Evolutionary conservation across 2,888 invertebrate species (phyloP), one percentile per base, ranked within the genome.

Genomic region (Thecocarcelia acutangulata): DNA sequence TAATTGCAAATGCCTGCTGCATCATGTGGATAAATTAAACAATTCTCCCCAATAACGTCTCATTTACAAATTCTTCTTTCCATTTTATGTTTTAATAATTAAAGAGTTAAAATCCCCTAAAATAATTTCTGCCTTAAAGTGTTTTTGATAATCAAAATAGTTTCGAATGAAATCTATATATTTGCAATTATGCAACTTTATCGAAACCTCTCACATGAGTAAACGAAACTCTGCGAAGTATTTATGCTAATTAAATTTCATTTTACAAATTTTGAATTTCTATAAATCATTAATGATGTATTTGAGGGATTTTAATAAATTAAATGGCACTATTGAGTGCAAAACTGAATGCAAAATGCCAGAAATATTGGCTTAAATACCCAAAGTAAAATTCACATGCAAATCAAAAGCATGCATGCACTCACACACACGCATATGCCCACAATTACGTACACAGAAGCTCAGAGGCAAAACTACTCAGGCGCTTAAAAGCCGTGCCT

Each of bases 241-340:
- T 50, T 50, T 40, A 50, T 33, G 24, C 42, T 64, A 66, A 75
- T 75, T 66, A 50, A 75, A 58, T 75, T 76, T 52, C 15, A 52
- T 61, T 61, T 68, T 24, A 76, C 44, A 76, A 21, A 59, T 21
- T 44, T 44, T 44, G 24, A 68, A 68, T 61, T 68, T 44, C 21
- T 46, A 52, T 69, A 68, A 68, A 76, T 76, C 52, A 68, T 68
- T 59, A 50, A 68, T 44, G 52, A 52, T 59, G 11, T 58, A 52
- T 59, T 11, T 28, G 17, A 21, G 61, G 37, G 59, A 59, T 68
- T 76, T 54, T 12, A 54, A 79, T 52, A 46, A 70, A 58, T 40
- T 66, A 70, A 75, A 80, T 70, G 28, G 54, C 52, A 9, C 75
- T 64, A 13, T 70, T 80, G 80, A 58, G 74, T 28, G 74, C 28